Percentiles rank a stretch among this genome's conserved stretches.
Evolutionary conservation across 2,888 invertebrate species (phyloP).

Genomic region (Axea sp.): DNA sequence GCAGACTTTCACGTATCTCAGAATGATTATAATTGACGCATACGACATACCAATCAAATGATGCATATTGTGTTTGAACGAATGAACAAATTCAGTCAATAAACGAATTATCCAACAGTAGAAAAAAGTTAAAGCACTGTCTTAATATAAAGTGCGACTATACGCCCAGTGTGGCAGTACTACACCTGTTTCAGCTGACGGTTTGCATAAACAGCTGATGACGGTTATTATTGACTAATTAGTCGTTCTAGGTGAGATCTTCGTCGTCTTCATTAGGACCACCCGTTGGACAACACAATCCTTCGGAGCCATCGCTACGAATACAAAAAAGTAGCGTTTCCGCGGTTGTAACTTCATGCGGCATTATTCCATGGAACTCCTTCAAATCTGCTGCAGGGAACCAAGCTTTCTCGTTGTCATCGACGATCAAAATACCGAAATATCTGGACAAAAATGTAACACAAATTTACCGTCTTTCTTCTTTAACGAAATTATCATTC

Average conservation of each 20-base stretch:
- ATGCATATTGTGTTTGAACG: slow-evolving; percentile 30
- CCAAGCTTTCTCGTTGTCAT: slow-evolving; percentile 95
- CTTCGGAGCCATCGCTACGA: slow-evolving; percentile 89
- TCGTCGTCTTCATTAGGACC: slow-evolving; percentile 81
- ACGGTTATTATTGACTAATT: slow-evolving; percentile 47
- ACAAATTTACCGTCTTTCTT: too few species aligned
- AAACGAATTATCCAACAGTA: slow-evolving; percentile 47
- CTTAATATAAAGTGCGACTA: slow-evolving; percentile 59
- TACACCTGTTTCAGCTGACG: slow-evolving; percentile 47
- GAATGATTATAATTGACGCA: slow-evolving; percentile 57
- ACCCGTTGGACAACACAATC: slow-evolving; percentile 88
- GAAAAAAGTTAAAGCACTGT: slow-evolving; percentile 59
- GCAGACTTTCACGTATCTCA: slow-evolving; percentile 44
- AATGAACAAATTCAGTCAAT: slow-evolving; percentile 50
- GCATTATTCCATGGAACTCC: slow-evolving; percentile 93
- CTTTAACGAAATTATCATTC: too few species aligned
- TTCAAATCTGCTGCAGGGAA: slow-evolving; percentile 93
- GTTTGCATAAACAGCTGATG: slow-evolving; percentile 35
- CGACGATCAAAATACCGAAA: slow-evolving; percentile 89
- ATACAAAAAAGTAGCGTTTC: slow-evolving; percentile 92
- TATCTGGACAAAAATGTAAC: slow-evolving; percentile 82
- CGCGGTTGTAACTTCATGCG: slow-evolving; percentile 88
- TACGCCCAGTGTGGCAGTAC: slow-evolving; percentile 64
- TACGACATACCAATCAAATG: slow-evolving; percentile 52
- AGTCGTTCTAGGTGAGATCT: slow-evolving; percentile 73